A percentile compares a stretch with the other conserved stretches of the same genome.
These are phyloP conservation scores for Crypturellus undulatus DNA, from an alignment of 2,113 vertebrate genomes.

Conservation along the genomic window DNA sequence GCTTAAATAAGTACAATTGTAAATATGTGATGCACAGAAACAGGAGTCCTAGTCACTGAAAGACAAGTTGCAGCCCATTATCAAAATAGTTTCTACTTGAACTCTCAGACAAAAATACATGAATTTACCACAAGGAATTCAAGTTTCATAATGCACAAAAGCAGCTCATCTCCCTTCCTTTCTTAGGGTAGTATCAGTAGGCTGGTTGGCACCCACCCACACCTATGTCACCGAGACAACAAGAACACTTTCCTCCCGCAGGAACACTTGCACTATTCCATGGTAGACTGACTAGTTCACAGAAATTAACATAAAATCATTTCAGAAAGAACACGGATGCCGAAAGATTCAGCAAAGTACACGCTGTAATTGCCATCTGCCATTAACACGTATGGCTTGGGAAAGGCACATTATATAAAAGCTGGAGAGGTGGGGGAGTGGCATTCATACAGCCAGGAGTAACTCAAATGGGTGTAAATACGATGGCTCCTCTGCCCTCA, in stretches of 20 bases:
- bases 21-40: neutral
- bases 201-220: constrained; percentile 58
- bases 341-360: constrained; percentile 34
- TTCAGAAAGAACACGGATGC: constrained; percentile 35
- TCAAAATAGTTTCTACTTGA: neutral
- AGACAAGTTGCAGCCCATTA: neutral
- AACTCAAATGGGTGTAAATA: constrained; percentile 18
- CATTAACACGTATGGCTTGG: constrained; percentile 44
- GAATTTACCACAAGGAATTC: neutral
- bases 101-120: constrained; percentile 17
- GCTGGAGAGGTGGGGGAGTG: constrained; percentile 35
- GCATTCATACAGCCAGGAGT: neutral
- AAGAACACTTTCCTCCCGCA: constrained; percentile 57
- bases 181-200: constrained; percentile 20
- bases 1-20: neutral
- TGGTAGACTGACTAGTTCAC: constrained; percentile 28
- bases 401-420: constrained; percentile 37
- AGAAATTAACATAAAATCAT: constrained; percentile 31
- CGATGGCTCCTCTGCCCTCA: neutral
- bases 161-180: neutral
- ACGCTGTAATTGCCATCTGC: constrained; percentile 69
- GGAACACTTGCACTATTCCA: constrained; percentile 20
- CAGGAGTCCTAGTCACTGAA: neutral
- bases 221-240: constrained; percentile 55
- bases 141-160: constrained; percentile 51